Conservation (phyloP, 2,113 vertebrate species). For the Pipra filicauda region DNA sequence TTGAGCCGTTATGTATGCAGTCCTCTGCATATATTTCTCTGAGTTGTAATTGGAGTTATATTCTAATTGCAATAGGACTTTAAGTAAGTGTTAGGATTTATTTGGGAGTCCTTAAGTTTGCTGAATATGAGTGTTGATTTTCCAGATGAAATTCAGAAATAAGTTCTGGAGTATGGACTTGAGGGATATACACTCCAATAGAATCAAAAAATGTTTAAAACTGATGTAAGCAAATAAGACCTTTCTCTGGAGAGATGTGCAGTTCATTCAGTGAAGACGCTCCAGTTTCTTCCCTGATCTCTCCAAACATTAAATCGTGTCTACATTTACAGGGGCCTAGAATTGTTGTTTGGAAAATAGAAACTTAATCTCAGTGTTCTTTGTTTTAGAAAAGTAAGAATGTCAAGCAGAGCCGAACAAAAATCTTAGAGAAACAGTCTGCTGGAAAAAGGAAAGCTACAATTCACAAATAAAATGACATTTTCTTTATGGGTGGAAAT, state of each 20-base stretch:
- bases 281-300: not conserved
- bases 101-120: not conserved
- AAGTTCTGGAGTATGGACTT: not conserved
- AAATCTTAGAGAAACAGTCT: not conserved
- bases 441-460: not conserved
- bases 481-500: not conserved
- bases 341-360: not conserved
- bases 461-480: not conserved
- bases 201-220: not conserved
- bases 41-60: not conserved
- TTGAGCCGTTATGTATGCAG: not conserved
- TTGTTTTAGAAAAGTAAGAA: not conserved
- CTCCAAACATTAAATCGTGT: not conserved
- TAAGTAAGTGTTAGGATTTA: not conserved
- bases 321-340: not conserved
- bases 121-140: not conserved
- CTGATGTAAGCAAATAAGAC: not conserved
- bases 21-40: not conserved
- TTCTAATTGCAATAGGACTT: not conserved
- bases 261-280: not conserved
- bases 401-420: not conserved
- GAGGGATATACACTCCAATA: not conserved
- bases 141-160: not conserved
- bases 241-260: rapidly evolving
- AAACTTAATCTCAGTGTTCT: not conserved